These are phyloP conservation scores for Sepiola atlantica DNA, from an alignment of 2,888 invertebrate genomes.

Conservation along the genomic window DNA sequence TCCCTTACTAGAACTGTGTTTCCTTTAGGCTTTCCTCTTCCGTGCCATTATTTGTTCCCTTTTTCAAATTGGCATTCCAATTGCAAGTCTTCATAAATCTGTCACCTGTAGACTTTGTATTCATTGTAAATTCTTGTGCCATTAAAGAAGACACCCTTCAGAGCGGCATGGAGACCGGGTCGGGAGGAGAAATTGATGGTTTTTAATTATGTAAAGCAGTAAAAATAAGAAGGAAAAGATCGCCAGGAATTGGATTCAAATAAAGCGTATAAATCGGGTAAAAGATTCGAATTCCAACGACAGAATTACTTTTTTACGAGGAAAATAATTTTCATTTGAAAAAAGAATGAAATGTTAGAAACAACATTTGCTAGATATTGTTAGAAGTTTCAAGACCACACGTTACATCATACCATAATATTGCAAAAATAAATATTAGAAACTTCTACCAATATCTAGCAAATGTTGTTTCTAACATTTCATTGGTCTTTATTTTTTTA, in stretches of 20 bases:
- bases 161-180: neutral
- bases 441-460: too few relatives aligned
- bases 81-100: neutral
- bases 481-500: too few relatives aligned
- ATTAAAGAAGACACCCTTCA: neutral
- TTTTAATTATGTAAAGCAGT: neutral
- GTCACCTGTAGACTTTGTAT: neutral
- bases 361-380: too few relatives aligned
- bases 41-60: neutral
- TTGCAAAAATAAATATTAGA: too few relatives aligned
- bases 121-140: neutral
- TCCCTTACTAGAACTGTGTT: neutral
- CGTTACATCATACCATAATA: too few relatives aligned
- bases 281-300: neutral
- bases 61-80: neutral
- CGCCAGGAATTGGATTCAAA: neutral
- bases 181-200: neutral
- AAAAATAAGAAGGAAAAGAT: neutral
- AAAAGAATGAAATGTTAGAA: too few relatives aligned
- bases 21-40: neutral
- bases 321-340: too few relatives aligned
- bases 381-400: too few relatives aligned
- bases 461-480: too few relatives aligned
- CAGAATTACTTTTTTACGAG: neutral
- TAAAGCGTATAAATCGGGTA: neutral